Conservation (phyloP, 2,113 vertebrate species). For the Hippopotamus amphibius region DNA sequence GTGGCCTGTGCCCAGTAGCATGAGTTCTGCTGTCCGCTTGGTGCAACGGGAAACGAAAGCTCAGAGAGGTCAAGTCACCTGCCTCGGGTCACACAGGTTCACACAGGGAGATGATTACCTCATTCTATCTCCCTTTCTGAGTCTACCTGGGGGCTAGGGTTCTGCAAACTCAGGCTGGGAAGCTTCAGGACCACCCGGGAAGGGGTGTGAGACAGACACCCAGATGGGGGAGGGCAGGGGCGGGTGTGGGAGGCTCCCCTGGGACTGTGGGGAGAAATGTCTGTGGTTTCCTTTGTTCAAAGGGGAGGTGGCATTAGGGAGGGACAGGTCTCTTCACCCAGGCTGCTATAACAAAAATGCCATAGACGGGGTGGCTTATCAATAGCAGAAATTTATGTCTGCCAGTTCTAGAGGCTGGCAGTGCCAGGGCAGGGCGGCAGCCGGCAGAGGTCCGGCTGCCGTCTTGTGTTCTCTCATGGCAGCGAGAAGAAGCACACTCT, state of each 20-base stretch:
- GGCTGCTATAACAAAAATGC: not conserved
- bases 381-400: not conserved
- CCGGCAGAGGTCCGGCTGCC: accelerated
- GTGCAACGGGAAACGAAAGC: not conserved
- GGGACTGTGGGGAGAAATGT: accelerated
- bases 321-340: not conserved
- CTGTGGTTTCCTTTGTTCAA: not conserved
- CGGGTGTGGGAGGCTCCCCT: accelerated
- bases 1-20: accelerated
- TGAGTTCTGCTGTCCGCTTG: accelerated
- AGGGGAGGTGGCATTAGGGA: not conserved
- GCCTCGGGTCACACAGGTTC: not conserved
- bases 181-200: not conserved
- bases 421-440: not conserved
- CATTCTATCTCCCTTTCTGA: not conserved
- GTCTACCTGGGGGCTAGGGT: not conserved
- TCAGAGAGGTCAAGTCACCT: not conserved
- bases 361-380: not conserved
- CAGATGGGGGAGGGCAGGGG: not conserved
- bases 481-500: not conserved
- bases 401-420: not conserved
- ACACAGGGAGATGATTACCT: accelerated
- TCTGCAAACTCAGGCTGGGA: not conserved
- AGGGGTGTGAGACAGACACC: not conserved
- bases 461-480: too few relatives aligned